Evolutionary conservation across 1,140 invertebrate genomes (phyloP).

Genomic region (Lethrus apterus): DNA sequence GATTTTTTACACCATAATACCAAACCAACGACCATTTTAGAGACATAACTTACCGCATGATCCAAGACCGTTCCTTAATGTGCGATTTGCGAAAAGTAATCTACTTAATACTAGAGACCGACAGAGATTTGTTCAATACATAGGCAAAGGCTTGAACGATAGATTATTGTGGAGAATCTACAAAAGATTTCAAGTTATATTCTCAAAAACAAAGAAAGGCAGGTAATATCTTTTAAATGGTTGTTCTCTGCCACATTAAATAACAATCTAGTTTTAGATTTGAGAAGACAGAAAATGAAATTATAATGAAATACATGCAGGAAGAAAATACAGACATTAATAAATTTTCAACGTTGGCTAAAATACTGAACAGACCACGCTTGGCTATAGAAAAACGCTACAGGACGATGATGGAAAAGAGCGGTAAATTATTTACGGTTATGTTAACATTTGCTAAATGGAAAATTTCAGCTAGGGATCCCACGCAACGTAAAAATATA

Average conservation of each 20-base stretch:
- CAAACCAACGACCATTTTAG: not conserved
- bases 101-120: not conserved
- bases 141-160: slow-evolving; percentile 3
- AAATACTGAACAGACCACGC: not conserved
- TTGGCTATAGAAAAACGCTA: slow-evolving; percentile 2
- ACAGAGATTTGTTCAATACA: not conserved
- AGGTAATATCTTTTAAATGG: not conserved
- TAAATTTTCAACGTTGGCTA: not conserved
- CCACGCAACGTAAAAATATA: no score
- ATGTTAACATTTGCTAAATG: no score
- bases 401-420: no score
- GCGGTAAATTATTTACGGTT: no score
- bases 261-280: not conserved
- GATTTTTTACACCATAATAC: not conserved
- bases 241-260: not conserved
- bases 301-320: slow-evolving; percentile 1
- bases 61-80: not conserved
- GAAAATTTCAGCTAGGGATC: no score
- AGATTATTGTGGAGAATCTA: slow-evolving; percentile 1
- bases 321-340: not conserved
- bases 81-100: not conserved
- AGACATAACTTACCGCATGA: slow-evolving; percentile 1
- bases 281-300: not conserved
- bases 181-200: slow-evolving; percentile 1
- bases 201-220: slow-evolving; percentile 1